Conservation (phyloP, 2,888 invertebrate species). For the Carterocephalus palaemon region DNA sequence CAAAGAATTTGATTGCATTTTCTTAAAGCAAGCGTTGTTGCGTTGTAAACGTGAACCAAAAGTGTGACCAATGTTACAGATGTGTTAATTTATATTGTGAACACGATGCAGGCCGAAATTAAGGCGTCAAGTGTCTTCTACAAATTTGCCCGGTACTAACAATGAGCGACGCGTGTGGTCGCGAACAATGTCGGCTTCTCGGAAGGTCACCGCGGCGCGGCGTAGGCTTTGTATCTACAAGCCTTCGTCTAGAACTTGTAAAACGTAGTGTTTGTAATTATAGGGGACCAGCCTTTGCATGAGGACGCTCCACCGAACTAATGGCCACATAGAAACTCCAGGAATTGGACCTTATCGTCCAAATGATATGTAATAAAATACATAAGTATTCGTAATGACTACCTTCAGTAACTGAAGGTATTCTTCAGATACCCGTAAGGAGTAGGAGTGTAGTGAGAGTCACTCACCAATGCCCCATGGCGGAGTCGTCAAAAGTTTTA, state of each 20-base stretch:
- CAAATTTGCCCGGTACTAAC: constrained; percentile 53
- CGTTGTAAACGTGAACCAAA: constrained; percentile 17
- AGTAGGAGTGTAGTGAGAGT: no score
- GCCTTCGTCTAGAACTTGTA: constrained; percentile 58
- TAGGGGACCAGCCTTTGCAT: constrained; percentile 43
- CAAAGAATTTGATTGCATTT: constrained; percentile 20
- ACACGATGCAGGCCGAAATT: constrained; percentile 33
- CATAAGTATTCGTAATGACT: no score
- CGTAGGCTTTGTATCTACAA: constrained; percentile 48
- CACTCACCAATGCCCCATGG: no score
- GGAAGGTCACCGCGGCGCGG: constrained; percentile 69
- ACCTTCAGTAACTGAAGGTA: no score
- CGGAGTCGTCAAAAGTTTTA: no score
- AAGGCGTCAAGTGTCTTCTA: constrained; percentile 40
- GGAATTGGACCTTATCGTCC: background rate
- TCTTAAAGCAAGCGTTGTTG: constrained; percentile 17
- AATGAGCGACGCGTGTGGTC: constrained; percentile 69
- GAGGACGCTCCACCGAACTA: constrained; percentile 45
- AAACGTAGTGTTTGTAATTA: constrained; percentile 58
- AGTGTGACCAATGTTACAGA: constrained; percentile 21
- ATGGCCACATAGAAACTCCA: constrained; percentile 31
- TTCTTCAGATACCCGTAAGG: no score
- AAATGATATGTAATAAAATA: constrained; percentile 1
- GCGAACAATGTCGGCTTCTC: constrained; percentile 56
- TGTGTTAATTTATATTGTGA: constrained; percentile 39